Evolutionary conservation across 2,113 vertebrate species (phyloP), one percentile per base, ranked within the genome.

Genomic region (Miniopterus natalensis): DNA sequence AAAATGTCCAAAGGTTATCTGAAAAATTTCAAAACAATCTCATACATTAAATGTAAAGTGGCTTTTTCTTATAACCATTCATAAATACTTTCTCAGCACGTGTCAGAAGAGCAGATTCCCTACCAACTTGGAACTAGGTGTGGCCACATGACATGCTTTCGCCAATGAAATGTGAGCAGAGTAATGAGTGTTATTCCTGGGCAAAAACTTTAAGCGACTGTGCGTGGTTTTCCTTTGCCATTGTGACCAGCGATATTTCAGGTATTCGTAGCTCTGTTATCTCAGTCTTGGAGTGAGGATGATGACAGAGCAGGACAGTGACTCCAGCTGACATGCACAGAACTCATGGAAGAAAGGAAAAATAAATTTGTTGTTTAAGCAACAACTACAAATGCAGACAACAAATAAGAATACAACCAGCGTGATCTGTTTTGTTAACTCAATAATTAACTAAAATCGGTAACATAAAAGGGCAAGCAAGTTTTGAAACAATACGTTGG

Each of bases 111-210:
- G 55, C 2, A 40, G 31, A 63, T 81, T 87, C 47, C 2, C 3
- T 49, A 73, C 11, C 3, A n/a, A 3, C 8, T 29, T 96, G 29
- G 90, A 86, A 55, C 8, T 68, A n/a, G 13, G 1, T 47, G 14
- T 55, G 36, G 23, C 21, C 78, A 84, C 0, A 4, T 71, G 94
- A 36, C 23, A 31, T 29, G 9, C 4, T 81, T 84, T 85, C 14
- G 10, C 25, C 40, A 88, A 68, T 91, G 75, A 94, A 90, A 55
- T n/a, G 17, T 68, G 55, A 87, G 47, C 31, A 49, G 63, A 90
- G 42, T 61, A 66, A 65, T 21, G 15, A 49, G 17, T 59, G 29
- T 75, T 81, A 42, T 66, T 94, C 31, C 63, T 55, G 23, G 20
- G 36, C 27, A 68, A 78, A 79, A 23, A 2, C 31, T 80, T 87